Conservation (phyloP, 2,797 vertebrate genomes). For the Staurois parvus region DNA sequence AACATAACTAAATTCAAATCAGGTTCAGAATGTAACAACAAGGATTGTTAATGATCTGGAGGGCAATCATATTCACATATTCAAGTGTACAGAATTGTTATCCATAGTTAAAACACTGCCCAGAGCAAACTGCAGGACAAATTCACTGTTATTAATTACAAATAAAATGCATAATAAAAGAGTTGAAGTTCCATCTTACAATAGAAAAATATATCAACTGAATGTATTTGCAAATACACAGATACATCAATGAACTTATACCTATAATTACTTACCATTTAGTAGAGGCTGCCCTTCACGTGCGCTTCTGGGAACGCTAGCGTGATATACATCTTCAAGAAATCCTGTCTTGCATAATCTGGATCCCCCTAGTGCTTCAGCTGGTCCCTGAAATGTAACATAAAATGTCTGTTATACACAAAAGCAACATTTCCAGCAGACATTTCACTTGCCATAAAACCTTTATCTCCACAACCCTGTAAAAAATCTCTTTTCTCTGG, state of each 20-base stretch:
- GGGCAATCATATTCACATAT: not conserved
- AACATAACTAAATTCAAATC: not conserved
- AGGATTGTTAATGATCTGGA: not conserved
- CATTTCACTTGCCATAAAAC: slow-evolving; percentile 69
- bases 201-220: not conserved
- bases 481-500: slow-evolving; percentile 86
- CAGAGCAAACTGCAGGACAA: no score
- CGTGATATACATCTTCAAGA: slow-evolving; percentile 90
- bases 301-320: slow-evolving; percentile 79
- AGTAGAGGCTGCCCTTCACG: slow-evolving; percentile 90
- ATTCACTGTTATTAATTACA: not conserved
- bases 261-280: slow-evolving; percentile 79
- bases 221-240: not conserved
- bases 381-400: slow-evolving; percentile 83
- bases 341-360: slow-evolving; percentile 91
- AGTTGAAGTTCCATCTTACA: not conserved
- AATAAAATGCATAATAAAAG: not conserved
- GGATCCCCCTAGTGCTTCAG: slow-evolving; percentile 84
- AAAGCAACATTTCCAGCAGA: slow-evolving; percentile 69
- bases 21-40: not conserved
- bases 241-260: not conserved
- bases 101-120: not conserved
- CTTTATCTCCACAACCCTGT: slow-evolving; percentile 68
- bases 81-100: not conserved
- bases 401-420: slow-evolving; percentile 67